A percentile compares a stretch with the other conserved stretches of the same genome.
Evolutionary conservation across 2,797 vertebrate species (phyloP).

Genomic region (Xiphophorus birchmanni): DNA sequence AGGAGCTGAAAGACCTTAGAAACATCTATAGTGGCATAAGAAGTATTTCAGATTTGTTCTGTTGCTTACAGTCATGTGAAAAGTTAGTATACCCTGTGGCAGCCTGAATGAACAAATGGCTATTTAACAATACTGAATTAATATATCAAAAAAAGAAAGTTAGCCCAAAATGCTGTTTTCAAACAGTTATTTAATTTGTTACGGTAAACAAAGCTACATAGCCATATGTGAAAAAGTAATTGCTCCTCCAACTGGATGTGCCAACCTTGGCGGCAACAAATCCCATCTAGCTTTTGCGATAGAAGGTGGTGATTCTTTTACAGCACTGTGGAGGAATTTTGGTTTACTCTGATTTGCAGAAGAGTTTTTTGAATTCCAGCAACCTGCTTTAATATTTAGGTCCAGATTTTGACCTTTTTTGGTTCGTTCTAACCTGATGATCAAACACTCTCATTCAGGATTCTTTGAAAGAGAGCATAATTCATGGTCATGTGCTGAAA

Average conservation of each 20-base stretch:
- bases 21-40: not conserved
- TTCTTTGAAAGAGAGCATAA: too few species aligned
- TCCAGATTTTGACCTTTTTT: not conserved
- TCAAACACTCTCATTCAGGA: not conserved
- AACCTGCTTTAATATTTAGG: not conserved
- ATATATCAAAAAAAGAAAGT: not conserved
- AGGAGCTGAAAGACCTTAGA: constrained; percentile 60
- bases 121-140: not conserved
- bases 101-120: not conserved
- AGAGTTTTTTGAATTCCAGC: not conserved
- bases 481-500: not conserved
- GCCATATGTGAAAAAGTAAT: not conserved
- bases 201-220: not conserved
- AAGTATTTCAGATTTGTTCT: not conserved
- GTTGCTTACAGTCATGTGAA: not conserved
- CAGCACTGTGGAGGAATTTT: not conserved
- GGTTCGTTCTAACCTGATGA: not conserved
- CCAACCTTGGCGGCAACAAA: not conserved
- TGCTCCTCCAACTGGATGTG: not conserved
- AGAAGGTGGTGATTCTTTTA: not conserved
- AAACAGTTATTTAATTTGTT: not conserved
- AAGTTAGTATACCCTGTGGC: not conserved
- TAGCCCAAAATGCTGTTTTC: not conserved
- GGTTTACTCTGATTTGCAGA: not conserved
- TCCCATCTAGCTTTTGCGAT: not conserved